Evolutionary conservation across 1,140 invertebrate species (phyloP), one percentile per base, ranked within the genome.

Genomic region (Drosophila melanica): DNA sequence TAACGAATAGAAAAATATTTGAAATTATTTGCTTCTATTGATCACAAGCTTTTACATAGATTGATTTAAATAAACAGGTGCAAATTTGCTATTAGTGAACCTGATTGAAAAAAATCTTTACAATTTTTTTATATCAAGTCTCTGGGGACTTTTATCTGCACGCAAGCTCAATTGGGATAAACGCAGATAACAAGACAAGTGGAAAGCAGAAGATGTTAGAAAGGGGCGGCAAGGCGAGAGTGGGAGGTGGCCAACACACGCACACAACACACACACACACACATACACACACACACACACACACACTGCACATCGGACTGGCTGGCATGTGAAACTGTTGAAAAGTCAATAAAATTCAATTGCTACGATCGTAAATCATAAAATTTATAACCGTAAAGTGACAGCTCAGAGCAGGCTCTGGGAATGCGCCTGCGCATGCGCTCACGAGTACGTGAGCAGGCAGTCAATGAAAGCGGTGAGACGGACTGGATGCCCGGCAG

Each of bases 371-470:
- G 77, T 90, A 90, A 90, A 90, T 90, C 86, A 90, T 90, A 90
- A 90, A 90, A 77, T 74, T 90, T 89, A 90, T 90, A 90, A 90
- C 86, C 86, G 86, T 90, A 90, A 90, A 90, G 86, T 90, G 86
- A 90, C 86, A 90, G 86, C 81, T 90, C 75, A 77, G 84, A 86
- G 82, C 79, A 87, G 75, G 79, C 84, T 63, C 68, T 89, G 85
- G 84, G 85, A 89, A 87, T 89, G 79, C 84, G 66, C 66, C 62
- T 48, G 81, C 64, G 60, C 54, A 60, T 68, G 64, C 64, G 54
- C 70, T 59, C 70, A 73, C 70, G 55, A 73, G 35, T 73, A 73
- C 70, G 70, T 73, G 70, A 73, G 70, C 50, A 48, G 70, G 14
- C 39, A 37, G 35, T 71, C 68, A 76, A 76, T 76, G 73, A 70